These are phyloP conservation scores for Belonocnema kinseyi DNA, from an alignment of 1,140 invertebrate species.

Conservation along the genomic window DNA sequence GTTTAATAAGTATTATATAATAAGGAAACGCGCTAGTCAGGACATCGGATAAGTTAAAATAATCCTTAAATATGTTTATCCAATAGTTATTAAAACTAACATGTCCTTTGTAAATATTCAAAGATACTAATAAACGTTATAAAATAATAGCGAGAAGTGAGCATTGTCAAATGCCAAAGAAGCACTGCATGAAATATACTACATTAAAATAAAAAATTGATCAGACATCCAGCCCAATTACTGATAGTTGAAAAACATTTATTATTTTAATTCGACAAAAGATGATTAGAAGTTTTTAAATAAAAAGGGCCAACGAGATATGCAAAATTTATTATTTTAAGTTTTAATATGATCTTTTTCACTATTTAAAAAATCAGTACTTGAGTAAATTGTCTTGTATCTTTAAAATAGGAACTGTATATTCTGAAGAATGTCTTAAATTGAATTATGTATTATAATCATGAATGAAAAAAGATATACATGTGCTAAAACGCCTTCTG, in stretches of 20 bases:
- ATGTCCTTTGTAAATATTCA: slow-evolving; percentile 21
- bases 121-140: neutral
- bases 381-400: too few species aligned
- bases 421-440: neutral
- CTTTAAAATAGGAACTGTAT: neutral
- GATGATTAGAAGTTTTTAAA: too few species aligned
- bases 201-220: neutral
- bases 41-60: neutral
- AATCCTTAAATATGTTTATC: neutral
- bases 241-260: too few species aligned
- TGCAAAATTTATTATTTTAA: too few species aligned
- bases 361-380: too few species aligned
- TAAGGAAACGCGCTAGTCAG: neutral
- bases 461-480: neutral
- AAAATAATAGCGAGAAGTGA: neutral
- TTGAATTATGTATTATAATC: slow-evolving; percentile 1
- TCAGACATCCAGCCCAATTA: too few species aligned
- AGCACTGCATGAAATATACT: neutral
- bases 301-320: too few species aligned
- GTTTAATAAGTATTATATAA: neutral
- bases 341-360: too few species aligned
- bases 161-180: slow-evolving; percentile 13
- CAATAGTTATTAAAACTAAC: neutral
- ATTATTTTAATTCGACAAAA: too few species aligned
- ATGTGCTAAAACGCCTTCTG: neutral